Percentiles rank a stretch among this genome's conserved stretches.
Evolutionary conservation across 2,888 invertebrate species (phyloP).

Genomic region (Serripes groenlandicus): DNA sequence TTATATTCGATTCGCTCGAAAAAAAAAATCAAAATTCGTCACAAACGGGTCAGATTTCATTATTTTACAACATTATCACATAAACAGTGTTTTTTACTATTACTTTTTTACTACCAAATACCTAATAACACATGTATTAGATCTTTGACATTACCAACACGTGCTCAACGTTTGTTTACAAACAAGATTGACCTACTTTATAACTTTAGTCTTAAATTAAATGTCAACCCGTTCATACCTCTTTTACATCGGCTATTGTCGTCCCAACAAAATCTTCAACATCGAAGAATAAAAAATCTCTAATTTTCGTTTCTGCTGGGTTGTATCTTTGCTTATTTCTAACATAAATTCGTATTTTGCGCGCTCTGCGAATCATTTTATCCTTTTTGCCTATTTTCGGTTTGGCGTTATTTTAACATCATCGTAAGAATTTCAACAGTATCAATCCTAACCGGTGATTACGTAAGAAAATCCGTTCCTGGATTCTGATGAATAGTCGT

Average conservation of each 20-base stretch:
- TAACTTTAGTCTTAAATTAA: not conserved
- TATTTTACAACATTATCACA: no score
- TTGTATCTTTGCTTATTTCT: conserved; percentile 67
- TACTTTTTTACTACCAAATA: no score
- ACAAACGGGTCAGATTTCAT: no score
- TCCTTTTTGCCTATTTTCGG: not conserved
- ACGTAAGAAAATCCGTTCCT: no score
- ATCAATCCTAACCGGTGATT: no score
- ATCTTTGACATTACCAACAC: no score
- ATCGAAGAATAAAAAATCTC: conserved; percentile 60
- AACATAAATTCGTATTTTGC: conserved; percentile 55
- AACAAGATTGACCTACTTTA: no score
- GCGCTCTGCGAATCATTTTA: conserved; percentile 14
- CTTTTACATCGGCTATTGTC: conserved; percentile 66
- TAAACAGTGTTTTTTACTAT: no score
- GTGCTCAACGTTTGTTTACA: no score
- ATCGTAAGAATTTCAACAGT: not conserved
- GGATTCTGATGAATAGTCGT: not conserved
- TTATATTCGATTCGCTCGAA: no score
- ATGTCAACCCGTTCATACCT: conserved; percentile 33
- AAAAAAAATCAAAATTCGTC: no score
- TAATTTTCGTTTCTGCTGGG: conserved; percentile 58
- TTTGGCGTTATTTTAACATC: not conserved
- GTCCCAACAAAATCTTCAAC: conserved; percentile 66
- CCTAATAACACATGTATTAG: no score